A percentile compares a stretch with the other conserved stretches of the same genome.
Conservation (phyloP, 2,797 vertebrate genomes). For the Tiaroga cobitis region DNA sequence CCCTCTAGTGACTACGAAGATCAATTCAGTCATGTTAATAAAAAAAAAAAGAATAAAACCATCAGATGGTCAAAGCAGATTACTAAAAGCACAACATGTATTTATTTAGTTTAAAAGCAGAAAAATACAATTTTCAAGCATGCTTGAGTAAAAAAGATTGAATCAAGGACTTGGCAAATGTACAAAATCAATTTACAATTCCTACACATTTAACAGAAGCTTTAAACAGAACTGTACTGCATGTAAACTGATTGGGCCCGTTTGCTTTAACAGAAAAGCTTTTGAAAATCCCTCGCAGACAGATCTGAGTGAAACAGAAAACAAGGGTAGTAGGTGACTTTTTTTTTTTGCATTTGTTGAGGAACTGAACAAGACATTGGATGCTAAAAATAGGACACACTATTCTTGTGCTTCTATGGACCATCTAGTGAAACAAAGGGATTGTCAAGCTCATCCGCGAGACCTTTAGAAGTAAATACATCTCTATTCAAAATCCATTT, state of each 20-base stretch:
- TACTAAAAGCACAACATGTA: not conserved
- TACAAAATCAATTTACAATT: constrained; percentile 29
- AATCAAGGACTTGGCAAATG: not conserved
- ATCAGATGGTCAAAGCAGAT: not conserved
- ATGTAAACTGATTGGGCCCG: constrained; percentile 51
- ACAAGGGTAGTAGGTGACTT: not conserved
- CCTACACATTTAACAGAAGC: not conserved
- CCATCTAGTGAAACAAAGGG: not conserved
- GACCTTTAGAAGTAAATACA: not conserved
- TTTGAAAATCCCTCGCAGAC: constrained; percentile 18
- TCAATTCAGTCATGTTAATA: not conserved
- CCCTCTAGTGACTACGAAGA: constrained; percentile 14
- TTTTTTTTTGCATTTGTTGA: constrained; percentile 15
- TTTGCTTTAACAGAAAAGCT: constrained; percentile 39
- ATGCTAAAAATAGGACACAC: not conserved
- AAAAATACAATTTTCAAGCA: not conserved
- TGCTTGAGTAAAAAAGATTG: not conserved
- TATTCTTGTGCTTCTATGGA: not conserved
- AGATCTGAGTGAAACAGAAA: not conserved
- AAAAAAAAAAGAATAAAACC: not conserved
- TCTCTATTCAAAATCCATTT: not conserved
- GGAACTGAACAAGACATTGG: not conserved
- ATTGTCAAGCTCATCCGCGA: not conserved
- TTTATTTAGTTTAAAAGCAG: constrained; percentile 27
- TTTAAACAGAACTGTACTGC: constrained; percentile 43